Conservation (phyloP, 2,113 vertebrate genomes). For the Willisornis vidua region DNA sequence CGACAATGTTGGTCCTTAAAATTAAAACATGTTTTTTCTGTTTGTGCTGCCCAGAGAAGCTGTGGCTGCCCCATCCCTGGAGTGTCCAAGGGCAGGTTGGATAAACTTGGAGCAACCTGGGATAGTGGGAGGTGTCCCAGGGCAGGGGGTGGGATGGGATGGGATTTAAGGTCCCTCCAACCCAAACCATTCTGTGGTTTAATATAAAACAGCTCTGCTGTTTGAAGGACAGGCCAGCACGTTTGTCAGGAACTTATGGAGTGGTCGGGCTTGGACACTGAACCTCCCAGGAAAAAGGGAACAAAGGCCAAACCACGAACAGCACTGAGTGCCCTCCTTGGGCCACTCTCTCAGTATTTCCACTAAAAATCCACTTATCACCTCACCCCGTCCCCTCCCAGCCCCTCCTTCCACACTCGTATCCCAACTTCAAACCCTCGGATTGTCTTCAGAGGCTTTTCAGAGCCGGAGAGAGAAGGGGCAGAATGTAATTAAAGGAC, state of each 20-base stretch:
- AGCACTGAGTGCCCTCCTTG: neutral
- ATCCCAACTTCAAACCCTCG: neutral
- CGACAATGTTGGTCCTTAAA: neutral
- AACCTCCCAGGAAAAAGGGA: neutral
- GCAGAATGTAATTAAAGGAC: neutral
- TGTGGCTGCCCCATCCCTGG: neutral
- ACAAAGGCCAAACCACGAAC: constrained; percentile 3
- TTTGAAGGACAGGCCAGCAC: neutral
- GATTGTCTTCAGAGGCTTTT: neutral
- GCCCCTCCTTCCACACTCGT: neutral
- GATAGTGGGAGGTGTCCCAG: neutral
- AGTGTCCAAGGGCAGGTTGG: neutral
- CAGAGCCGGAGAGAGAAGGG: neutral
- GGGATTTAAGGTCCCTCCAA: neutral
- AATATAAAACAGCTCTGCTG: neutral
- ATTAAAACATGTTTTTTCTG: neutral
- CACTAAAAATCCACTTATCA: neutral
- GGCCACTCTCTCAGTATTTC: neutral
- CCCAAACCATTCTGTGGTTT: neutral
- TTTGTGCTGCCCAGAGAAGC: neutral
- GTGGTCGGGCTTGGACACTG: neutral
- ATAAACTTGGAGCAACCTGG: neutral
- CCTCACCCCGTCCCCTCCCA: neutral
- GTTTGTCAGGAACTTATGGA: neutral
- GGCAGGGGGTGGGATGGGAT: neutral